Base-by-base conservation (phyloP, 2,113 vertebrate genomes). In the Tamias sibiricus region DNA sequence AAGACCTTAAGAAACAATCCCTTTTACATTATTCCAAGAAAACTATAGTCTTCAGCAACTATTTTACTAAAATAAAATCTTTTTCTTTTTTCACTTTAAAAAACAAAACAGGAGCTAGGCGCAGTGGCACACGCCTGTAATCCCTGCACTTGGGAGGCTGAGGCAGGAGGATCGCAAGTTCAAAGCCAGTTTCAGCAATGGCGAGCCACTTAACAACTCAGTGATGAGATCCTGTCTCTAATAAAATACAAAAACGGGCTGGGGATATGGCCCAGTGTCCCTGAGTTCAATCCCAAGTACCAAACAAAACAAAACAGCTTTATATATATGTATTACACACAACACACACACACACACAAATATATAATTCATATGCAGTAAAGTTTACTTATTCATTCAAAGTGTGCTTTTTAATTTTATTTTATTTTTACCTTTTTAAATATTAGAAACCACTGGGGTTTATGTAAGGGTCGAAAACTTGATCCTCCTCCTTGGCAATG, bases 381-480 rank as follows among this genome's bases (percentile, higher is more conserved):
- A 54, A 79, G 32, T 82, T 92, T 22, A 44, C 83, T 32, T 79
- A 74, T 4, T 59, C 26, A 94, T 3, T 59, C 26, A 92, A 97
- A 94, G 22, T 37, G 1, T 57, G 68, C 0, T 90, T 57, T 57
- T 22, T 8, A 57, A 57, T 22, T 57, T 57, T 57, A 80, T 84
- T 81, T 7, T 35, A 75, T 69, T 94, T 37, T 98, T 98, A 99
- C 99, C 99, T 99, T 99, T 98, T 98, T 99, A 98, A 90, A 98
- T 97, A 99, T 99, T n/a, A 99, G 86, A 52, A 99, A 98, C 99
- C 99, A 99, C 97, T 99, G 99, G 16, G 99, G 99, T 98, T 99
- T 99, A 97, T 99, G 99, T 30, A 99, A 98, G 0, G 99, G 99
- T 87, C 98, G 99, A 98, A 99, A 99, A 10, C 99, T 99, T 57